phyloP scores from a whole-genome alignment of 2,797 vertebrate species.

The Sebastes oblongus region DNA sequence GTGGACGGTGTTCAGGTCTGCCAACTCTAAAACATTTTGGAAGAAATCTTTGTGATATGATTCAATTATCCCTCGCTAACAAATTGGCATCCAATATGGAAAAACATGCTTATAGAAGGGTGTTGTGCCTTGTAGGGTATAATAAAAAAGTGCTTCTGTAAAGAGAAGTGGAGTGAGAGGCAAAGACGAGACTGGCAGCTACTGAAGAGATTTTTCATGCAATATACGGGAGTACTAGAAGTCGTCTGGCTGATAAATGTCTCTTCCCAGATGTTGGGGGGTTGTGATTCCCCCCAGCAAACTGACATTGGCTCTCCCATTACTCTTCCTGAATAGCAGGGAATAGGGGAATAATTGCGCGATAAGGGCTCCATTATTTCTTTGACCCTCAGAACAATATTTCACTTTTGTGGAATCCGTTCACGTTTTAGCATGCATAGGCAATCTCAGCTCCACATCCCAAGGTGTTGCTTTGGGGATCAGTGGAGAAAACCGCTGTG shows the following conservation, averaged over 20 bases:
- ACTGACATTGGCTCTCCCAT: slow-evolving; percentile 45
- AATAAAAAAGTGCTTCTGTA: background rate
- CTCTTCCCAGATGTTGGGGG: slow-evolving; percentile 37
- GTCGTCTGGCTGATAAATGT: slow-evolving; percentile 42
- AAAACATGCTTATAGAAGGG: background rate
- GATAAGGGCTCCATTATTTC: slow-evolving; percentile 48
- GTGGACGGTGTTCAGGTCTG: background rate
- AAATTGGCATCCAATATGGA: background rate
- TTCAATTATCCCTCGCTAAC: background rate
- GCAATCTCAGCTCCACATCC: background rate
- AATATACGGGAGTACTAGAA: background rate
- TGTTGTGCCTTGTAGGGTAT: background rate
- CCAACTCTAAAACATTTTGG: background rate
- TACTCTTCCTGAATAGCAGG: slow-evolving; percentile 41
- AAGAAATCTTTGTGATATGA: background rate
- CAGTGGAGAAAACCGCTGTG: background rate
- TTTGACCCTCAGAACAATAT: slow-evolving; percentile 37
- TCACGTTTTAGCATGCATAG: slow-evolving; percentile 10
- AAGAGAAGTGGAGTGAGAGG: background rate
- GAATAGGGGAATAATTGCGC: slow-evolving; percentile 44
- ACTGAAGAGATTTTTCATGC: slow-evolving; percentile 11
- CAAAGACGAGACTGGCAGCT: background rate
- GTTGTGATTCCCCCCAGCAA: slow-evolving; percentile 37
- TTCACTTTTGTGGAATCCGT: slow-evolving; percentile 19
- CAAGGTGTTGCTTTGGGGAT: background rate